phyloP scores from a whole-genome alignment of 23 tunicate species.

The Halocynthia aurantium region DNA sequence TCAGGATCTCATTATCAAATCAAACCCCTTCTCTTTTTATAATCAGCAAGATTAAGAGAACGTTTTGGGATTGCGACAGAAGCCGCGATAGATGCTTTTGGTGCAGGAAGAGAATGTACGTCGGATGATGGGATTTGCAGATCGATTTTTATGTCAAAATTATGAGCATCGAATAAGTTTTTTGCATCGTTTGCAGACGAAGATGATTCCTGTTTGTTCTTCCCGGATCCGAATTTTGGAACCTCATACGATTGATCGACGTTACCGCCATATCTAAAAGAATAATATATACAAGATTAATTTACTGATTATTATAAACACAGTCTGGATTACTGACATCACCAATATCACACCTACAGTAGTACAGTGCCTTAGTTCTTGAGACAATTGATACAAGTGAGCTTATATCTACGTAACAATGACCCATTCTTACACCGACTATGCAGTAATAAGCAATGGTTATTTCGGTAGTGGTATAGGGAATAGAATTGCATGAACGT shows the following conservation, averaged over 20 bases:
- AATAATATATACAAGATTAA: too few relatives aligned
- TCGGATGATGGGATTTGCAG: slow-evolving; percentile 58
- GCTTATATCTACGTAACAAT: too few relatives aligned
- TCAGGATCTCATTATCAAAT: slow-evolving; percentile 14
- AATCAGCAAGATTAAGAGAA: slow-evolving; percentile 74
- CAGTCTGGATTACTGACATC: too few relatives aligned
- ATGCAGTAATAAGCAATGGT: too few relatives aligned
- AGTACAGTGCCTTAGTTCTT: too few relatives aligned
- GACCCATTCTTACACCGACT: too few relatives aligned
- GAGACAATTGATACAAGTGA: too few relatives aligned
- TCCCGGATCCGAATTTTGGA: slow-evolving; percentile 9
- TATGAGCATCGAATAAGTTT: slow-evolving; percentile 82
- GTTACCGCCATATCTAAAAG: slow-evolving; percentile 8
- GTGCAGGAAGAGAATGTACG: slow-evolving; percentile 59
- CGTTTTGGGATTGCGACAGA: slow-evolving; percentile 51
- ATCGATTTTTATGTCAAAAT: slow-evolving; percentile 87
- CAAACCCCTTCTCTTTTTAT: slow-evolving; percentile 79
- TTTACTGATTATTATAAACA: too few relatives aligned
- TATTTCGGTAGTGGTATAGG: too few relatives aligned
- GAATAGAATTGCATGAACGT: too few relatives aligned
- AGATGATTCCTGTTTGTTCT: not conserved
- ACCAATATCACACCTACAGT: too few relatives aligned
- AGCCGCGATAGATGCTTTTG: slow-evolving; percentile 39
- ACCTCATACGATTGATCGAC: slow-evolving; percentile 17
- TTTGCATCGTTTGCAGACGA: slow-evolving; percentile 18